Base-by-base conservation (phyloP, 1,140 invertebrate genomes). In the Ylistrum balloti region DNA sequence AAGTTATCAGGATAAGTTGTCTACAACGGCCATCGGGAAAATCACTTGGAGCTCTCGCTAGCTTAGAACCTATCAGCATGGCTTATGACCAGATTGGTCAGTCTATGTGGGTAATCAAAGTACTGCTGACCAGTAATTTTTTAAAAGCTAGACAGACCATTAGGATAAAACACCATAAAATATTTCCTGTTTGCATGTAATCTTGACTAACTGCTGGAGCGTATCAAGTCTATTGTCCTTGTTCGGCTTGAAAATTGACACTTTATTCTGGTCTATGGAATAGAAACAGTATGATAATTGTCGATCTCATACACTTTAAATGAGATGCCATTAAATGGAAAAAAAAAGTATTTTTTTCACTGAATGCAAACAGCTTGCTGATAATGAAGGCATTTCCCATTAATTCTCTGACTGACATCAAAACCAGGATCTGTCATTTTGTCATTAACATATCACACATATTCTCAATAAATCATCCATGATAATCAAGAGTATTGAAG, bases 11-110 rank as follows among this genome's bases (percentile, higher is more conserved):
- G 56, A 22, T 74, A n/a, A 74, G 56, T n/a, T 28, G 2, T 56
- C 45, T 17, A 7, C 20, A 17, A 56, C 17, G 45, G 13, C 45
- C 45, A 74, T 28, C 56, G 17, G n/a, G 56, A 74, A 28, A n/a
- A n/a, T 74, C 56, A 74, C 28, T 74, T 22, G 22, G n/a, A 74
- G 56, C 56, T 17, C 41, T 45, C 41, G 17, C 41, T 45, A 17
- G 41, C 41, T 45, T 28, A 74, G 56, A 28, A n/a, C 56, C 56
- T 28, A 74, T 74, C 56, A 28, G 56, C 28, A 22, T 74, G 56
- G n/a, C 56, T 74, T n/a, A 74, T n/a, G 56, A 74, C 56, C 56
- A 74, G 56, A 74, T 28, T 74, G 56, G 56, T 74, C 56, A 74
- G 56, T 74, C 56, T 74, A n/a, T 28, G 56, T 5, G 1, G 28